These are phyloP conservation scores for Riparia riparia DNA, from an alignment of 2,113 vertebrate species.

Conservation along the genomic window DNA sequence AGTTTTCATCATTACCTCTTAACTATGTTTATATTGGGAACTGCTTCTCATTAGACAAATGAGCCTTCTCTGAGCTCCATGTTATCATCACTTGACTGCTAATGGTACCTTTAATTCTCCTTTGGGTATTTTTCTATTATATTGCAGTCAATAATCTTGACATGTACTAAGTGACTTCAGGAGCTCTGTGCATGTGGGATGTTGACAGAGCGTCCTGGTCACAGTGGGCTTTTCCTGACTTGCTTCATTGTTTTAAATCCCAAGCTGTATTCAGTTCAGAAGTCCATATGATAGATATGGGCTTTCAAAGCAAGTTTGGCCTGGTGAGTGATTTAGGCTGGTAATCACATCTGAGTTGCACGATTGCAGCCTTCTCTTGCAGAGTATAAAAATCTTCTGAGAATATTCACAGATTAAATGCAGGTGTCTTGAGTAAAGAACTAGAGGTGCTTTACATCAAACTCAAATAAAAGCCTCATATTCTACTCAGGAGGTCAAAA, in stretches of 20 bases:
- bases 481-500: conserved; percentile 42
- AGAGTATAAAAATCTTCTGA: conserved; percentile 74
- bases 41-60: conserved; percentile 38
- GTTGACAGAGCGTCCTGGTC: not conserved
- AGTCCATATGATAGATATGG: not conserved
- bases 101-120: not conserved
- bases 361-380: conserved; percentile 38
- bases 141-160: not conserved
- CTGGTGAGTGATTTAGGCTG: conserved; percentile 26
- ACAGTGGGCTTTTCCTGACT: not conserved
- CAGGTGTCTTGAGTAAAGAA: conserved; percentile 75
- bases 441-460: conserved; percentile 73
- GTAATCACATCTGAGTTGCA: conserved; percentile 64
- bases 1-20: conserved; percentile 19
- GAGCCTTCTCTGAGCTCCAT: not conserved
- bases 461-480: conserved; percentile 69
- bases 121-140: not conserved
- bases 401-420: conserved; percentile 75
- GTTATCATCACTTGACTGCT: not conserved
- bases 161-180: not conserved
- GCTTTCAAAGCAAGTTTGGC: conserved; percentile 33
- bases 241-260: conserved; percentile 2
- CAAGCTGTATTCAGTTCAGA: not conserved
- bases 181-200: not conserved
- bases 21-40: conserved; percentile 23